Conservation (phyloP, 2,888 invertebrate species). For the Ochlodes sylvanus region DNA sequence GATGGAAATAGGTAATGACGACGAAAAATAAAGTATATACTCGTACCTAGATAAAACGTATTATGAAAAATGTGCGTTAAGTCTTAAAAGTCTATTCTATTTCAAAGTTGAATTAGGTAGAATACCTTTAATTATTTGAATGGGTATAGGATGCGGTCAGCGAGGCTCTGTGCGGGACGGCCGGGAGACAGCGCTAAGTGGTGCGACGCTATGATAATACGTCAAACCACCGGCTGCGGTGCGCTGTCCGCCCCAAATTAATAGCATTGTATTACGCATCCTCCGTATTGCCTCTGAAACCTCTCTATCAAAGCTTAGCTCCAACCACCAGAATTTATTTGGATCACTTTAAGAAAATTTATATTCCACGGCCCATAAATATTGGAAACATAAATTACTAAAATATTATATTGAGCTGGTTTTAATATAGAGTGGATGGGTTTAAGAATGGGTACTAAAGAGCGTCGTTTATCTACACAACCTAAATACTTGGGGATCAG, state of each 20-base stretch:
- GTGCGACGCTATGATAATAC: conserved; percentile 68
- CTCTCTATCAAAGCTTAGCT: conserved; percentile 28
- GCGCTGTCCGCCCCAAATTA: conserved; percentile 61
- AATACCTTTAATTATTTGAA: not conserved
- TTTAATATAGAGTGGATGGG: not conserved
- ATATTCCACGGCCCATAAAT: conserved; percentile 5
- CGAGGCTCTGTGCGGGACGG: conserved; percentile 46
- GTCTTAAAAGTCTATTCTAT: too few relatives aligned
- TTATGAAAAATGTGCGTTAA: too few relatives aligned
- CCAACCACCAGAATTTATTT: conserved; percentile 12
- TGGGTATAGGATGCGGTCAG: conserved; percentile 23
- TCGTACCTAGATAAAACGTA: too few relatives aligned
- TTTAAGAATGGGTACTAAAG: not conserved
- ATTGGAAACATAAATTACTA: conserved; percentile 17
- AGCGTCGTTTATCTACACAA: not conserved
- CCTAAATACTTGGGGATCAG: too few relatives aligned
- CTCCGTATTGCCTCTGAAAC: conserved; percentile 28
- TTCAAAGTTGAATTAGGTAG: too few relatives aligned
- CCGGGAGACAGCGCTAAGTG: conserved; percentile 60
- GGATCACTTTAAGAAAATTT: conserved; percentile 13
- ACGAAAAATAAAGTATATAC: too few relatives aligned
- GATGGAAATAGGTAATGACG: too few relatives aligned
- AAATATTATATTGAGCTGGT: conserved; percentile 16
- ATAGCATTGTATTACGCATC: conserved; percentile 52
- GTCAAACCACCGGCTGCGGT: conserved; percentile 71